A percentile compares a stretch with the other conserved stretches of the same genome.
These are phyloP conservation scores for Hirudo medicinalis DNA, from an alignment of 1,140 invertebrate genomes.

Conservation along the genomic window DNA sequence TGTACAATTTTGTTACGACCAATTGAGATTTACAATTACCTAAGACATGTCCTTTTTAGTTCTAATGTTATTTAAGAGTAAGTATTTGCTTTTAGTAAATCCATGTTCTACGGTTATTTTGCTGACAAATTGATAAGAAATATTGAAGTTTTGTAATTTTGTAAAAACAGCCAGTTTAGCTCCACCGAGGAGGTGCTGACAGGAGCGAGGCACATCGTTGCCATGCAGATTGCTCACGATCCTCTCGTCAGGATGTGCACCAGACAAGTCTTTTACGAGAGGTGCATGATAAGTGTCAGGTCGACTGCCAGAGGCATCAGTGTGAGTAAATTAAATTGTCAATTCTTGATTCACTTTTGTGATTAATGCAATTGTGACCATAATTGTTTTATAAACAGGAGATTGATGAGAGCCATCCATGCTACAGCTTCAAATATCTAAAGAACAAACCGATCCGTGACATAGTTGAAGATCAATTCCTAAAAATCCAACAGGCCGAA, in stretches of 20 bases:
- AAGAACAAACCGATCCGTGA: constrained; percentile 86
- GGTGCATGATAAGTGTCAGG: constrained; percentile 63
- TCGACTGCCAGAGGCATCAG: constrained; percentile 85
- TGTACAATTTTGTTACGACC: too few relatives aligned
- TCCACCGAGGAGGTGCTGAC: constrained; percentile 44
- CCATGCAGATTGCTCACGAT: constrained; percentile 78
- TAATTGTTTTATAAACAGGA: constrained; percentile 15
- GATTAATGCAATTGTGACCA: background rate
- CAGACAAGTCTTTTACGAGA: constrained; percentile 75
- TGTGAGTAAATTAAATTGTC: constrained; percentile 26
- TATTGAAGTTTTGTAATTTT: background rate
- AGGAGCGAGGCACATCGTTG: constrained; percentile 83
- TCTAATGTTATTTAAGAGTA: too few relatives aligned
- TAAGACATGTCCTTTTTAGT: too few relatives aligned
- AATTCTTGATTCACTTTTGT: background rate
- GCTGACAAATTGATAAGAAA: background rate
- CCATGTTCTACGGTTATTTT: background rate
- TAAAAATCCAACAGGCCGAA: constrained; percentile 53
- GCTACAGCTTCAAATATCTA: constrained; percentile 75
- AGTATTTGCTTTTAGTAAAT: too few relatives aligned
- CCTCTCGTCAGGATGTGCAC: constrained; percentile 72
- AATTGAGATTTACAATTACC: too few relatives aligned
- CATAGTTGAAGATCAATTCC: constrained; percentile 74
- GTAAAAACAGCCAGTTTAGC: constrained; percentile 36
- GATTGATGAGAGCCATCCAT: constrained; percentile 67